These are phyloP conservation scores for Cirrhinus mrigala DNA, from an alignment of 2,797 vertebrate genomes.

Conservation along the genomic window DNA sequence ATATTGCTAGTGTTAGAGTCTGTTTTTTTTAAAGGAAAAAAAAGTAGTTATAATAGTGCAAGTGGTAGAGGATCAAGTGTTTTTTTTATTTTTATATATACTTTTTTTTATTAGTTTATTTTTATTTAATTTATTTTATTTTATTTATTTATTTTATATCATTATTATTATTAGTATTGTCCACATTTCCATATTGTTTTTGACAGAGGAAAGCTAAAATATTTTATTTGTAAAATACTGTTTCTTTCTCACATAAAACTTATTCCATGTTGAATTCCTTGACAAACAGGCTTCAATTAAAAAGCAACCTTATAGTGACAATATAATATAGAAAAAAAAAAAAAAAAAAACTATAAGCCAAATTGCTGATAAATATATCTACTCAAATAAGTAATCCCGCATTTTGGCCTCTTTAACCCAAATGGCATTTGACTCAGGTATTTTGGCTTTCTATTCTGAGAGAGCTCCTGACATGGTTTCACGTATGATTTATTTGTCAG, in stretches of 20 bases:
- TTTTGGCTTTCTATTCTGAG: slow-evolving; percentile 76
- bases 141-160: not conserved
- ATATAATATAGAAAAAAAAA: not conserved
- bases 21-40: too few species aligned
- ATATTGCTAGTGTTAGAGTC: too few species aligned
- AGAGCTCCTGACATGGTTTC: slow-evolving; percentile 73
- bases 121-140: too few species aligned
- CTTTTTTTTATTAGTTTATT: too few species aligned
- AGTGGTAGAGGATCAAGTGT: too few species aligned
- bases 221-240: not conserved
- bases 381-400: slow-evolving; percentile 56
- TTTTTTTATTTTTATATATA: too few species aligned
- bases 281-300: not conserved
- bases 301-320: not conserved
- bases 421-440: slow-evolving; percentile 72
- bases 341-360: not conserved
- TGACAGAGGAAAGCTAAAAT: not conserved
- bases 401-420: slow-evolving; percentile 71
- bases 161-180: not conserved
- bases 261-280: not conserved
- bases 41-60: too few species aligned
- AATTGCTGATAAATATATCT: slow-evolving; percentile 40
- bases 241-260: not conserved
- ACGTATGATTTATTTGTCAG: slow-evolving; percentile 76
- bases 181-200: not conserved